Base-by-base conservation (phyloP, 2,797 vertebrate species). In the Diceros bicornis region DNA sequence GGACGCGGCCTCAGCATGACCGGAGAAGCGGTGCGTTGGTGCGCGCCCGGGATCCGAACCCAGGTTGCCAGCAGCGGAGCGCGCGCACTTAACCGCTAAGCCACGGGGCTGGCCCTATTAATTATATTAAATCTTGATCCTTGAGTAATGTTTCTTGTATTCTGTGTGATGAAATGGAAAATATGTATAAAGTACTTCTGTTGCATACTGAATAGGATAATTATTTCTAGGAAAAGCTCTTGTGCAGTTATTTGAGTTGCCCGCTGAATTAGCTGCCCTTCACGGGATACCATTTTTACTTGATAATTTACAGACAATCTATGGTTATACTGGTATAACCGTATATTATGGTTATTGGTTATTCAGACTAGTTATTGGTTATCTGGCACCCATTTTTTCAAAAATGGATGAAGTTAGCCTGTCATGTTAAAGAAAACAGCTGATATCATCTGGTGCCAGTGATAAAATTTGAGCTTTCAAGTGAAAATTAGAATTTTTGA, bases 401-500 rank as follows among this genome's bases (percentile, higher is more conserved):
- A 75, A 86, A 91, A 91, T 71, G 34, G 88, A 44, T 61, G 44
- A 83, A 86, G 3, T 71, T 47, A 93, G 41, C 25, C n/a, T 72
- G 7, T 96, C 66, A 23, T 78, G 17, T 84, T 90, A 55, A 92
- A 89, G 37, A 37, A 85, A 88, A 78, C 5, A 96, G 29, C n/a
- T 79, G 41, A 74, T 16, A 83, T 4, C 52, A 69, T 92, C 37
- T 94, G 10, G 66, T 91, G 23, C 59, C 50, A 47, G n/a, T 93
- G 61, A 66, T 75, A 55, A 83, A 94, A 91, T 89, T 85, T 64
- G 62, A 95, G 25, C 14, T 83, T 82, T 95, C 23, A 88, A 62
- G 41, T 17, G 4, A 95, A 94, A 93, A 94, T 94, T 79, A n/a
- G 32, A 86, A 68, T 41, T 81, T 96, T 96, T 57, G 17, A 87